These are phyloP conservation scores for Masnerella sp. DNA, from an alignment of 2,888 invertebrate species.

Conservation along the genomic window DNA sequence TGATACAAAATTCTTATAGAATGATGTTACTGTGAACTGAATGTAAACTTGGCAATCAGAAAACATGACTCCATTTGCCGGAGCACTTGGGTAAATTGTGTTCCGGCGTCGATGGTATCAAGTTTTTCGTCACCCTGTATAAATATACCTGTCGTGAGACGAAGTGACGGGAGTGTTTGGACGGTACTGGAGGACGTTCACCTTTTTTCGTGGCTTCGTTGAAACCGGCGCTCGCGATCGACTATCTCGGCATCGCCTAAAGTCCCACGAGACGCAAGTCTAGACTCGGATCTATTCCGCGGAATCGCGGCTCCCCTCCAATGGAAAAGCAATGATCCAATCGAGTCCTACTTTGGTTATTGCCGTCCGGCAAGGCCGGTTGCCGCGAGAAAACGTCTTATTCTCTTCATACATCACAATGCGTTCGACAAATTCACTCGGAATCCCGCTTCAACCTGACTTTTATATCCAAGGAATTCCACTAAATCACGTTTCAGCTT, in stretches of 20 bases:
- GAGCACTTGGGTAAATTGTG: too few relatives aligned
- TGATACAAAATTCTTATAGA: too few relatives aligned
- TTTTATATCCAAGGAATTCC: too few relatives aligned
- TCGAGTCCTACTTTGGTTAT: constrained; percentile 53
- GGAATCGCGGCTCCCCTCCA: constrained; percentile 3
- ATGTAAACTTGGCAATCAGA: too few relatives aligned
- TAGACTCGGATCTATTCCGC: constrained; percentile 53
- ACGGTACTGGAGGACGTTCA: constrained; percentile 74
- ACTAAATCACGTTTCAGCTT: too few relatives aligned
- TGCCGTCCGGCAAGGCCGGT: constrained; percentile 40
- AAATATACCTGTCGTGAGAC: constrained; percentile 58
- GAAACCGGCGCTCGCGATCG: constrained; percentile 64
- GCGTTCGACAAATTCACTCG: too few relatives aligned
- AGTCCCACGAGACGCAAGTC: constrained; percentile 44
- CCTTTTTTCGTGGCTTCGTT: constrained; percentile 76
- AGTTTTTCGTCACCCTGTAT: constrained; percentile 46
- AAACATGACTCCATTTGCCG: too few relatives aligned
- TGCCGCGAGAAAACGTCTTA: constrained; percentile 46
- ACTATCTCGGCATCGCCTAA: constrained; percentile 43
- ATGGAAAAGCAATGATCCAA: constrained; percentile 31
- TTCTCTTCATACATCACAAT: constrained; percentile 28
- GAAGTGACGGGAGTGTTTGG: constrained; percentile 70
- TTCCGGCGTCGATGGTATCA: too few relatives aligned
- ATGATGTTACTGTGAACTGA: too few relatives aligned
- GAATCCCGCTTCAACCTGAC: too few relatives aligned